Evolutionary conservation across 2,113 vertebrate species (phyloP), one percentile per base, ranked within the genome.

Genomic region (Melanerpes aurifrons): DNA sequence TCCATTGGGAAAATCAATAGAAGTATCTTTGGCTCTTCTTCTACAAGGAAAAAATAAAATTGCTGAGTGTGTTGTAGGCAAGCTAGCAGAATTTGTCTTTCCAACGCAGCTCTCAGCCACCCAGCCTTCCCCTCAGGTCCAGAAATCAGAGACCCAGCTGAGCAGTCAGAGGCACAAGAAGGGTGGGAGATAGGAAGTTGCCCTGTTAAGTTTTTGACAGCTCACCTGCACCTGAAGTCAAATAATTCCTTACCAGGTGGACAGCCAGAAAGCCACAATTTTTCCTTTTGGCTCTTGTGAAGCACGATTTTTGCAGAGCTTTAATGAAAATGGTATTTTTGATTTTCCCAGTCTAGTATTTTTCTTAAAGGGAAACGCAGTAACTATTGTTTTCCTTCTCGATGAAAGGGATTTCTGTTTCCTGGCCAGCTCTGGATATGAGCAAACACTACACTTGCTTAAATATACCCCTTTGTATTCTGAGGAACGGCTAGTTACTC

Each of bases 401-500:
- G 5, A 76, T 93, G 73, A 80, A 93, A 90, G 56, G 35, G 73
- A 84, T 95, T 95, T 88, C n/a, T 86, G 6, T 88, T 88, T 89
- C 77, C 35, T 35, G 87, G 58, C 58, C 48, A 81, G 18, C 54
- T 92, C n/a, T 0, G 19, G 58, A 28, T 95, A 93, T 95, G 92
- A 59, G 63, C 1, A 24, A 95, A 95, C 37, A 69, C 79, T 90
- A 66, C 62, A 69, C 82, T 91, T 90, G 70, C 73, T 90, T 94
- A 74, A 91, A 90, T 91, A 75, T 86, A 88, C 94, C 95, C 20
- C 72, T 93, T 96, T 92, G 90, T 96, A 67, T 88, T 90, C 70
- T 78, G 67, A 91, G 91, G 87, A 94, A 88, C 43, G 76, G 70
- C 94, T 94, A 95, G 94, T 87, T 95, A 90, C 87, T 96, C 67